Conservation (phyloP, 2,113 vertebrate species). For the Albula glossodonta region DNA sequence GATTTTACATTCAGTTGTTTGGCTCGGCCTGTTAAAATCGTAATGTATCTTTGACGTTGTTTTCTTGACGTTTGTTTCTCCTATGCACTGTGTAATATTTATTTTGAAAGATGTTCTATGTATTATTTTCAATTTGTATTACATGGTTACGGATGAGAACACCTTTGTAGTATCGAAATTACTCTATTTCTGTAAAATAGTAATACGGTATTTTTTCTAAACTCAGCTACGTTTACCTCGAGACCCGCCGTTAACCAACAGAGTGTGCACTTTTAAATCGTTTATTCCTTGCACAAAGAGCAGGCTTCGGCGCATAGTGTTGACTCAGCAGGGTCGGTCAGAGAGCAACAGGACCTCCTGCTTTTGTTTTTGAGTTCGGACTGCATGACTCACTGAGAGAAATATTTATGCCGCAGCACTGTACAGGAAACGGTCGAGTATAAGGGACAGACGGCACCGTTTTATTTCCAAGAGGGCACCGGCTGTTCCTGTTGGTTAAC, state of each 20-base stretch:
- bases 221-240: background rate
- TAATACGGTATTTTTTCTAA: background rate
- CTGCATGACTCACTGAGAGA: constrained; percentile 64
- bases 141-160: background rate
- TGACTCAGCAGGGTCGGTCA: constrained; percentile 62
- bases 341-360: constrained; percentile 57
- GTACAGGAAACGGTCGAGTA: constrained; percentile 42
- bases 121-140: background rate
- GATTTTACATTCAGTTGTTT: background rate
- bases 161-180: background rate
- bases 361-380: constrained; percentile 71
- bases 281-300: constrained; percentile 54
- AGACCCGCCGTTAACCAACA: background rate
- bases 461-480: constrained; percentile 17
- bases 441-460: constrained; percentile 30
- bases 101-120: background rate
- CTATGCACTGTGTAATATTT: background rate
- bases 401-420: constrained; percentile 59
- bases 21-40: background rate
- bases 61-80: background rate
- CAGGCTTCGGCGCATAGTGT: constrained; percentile 53
- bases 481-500: background rate
- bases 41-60: background rate
- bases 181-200: background rate
- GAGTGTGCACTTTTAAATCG: constrained; percentile 51